A percentile compares a stretch with the other conserved stretches of the same genome.
These are phyloP conservation scores for Dicrurus megarhynchus DNA, from an alignment of 2,113 vertebrate genomes.

Conservation along the genomic window DNA sequence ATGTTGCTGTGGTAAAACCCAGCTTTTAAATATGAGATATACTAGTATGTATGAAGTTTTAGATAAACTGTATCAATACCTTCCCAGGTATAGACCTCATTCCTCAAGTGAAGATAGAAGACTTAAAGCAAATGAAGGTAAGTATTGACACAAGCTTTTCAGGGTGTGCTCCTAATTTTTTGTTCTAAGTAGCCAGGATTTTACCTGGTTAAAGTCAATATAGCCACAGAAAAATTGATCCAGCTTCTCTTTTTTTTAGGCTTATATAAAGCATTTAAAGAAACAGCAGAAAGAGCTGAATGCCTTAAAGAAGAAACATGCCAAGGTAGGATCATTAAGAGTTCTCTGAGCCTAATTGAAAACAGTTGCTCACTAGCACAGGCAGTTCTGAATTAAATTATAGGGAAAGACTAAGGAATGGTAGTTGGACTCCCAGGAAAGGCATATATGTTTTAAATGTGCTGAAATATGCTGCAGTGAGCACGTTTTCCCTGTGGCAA, in stretches of 20 bases:
- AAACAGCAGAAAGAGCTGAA: constrained; percentile 96
- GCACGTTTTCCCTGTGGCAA: neutral
- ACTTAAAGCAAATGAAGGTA: constrained; percentile 98
- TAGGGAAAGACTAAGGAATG: neutral
- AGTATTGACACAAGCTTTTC: neutral
- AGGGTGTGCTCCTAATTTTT: neutral
- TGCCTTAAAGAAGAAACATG: constrained; percentile 94
- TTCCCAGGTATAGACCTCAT: constrained; percentile 84
- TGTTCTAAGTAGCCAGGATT: neutral
- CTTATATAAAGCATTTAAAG: constrained; percentile 92
- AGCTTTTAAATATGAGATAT: neutral
- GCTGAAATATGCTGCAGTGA: neutral
- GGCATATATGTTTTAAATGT: neutral
- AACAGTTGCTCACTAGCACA: neutral
- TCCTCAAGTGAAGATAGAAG: constrained; percentile 94
- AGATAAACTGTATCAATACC: neutral
- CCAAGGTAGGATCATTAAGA: constrained; percentile 80
- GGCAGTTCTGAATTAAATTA: neutral
- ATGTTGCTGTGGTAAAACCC: neutral
- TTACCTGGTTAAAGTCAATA: neutral
- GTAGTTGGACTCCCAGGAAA: neutral
- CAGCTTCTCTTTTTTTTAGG: constrained; percentile 69
- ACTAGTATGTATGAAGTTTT: neutral
- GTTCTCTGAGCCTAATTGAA: neutral
- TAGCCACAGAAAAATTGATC: neutral